Evolutionary conservation across 2,113 vertebrate genomes (phyloP).

Genomic region (Dasyornis broadbenti): DNA sequence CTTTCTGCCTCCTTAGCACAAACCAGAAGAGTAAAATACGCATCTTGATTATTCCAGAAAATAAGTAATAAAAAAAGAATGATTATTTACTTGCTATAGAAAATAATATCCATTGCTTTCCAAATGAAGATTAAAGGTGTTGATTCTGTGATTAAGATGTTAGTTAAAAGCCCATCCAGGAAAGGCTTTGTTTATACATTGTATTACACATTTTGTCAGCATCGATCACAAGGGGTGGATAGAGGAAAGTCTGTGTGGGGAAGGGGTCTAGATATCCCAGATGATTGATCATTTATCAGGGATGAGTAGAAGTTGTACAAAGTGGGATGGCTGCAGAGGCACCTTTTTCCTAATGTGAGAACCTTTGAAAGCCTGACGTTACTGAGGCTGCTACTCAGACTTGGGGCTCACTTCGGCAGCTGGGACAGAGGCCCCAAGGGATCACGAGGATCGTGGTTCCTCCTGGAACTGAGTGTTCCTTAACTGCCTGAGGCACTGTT

Average conservation of each 20-base stretch:
- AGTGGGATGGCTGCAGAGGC: not conserved
- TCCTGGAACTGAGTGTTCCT: not conserved
- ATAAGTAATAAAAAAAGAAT: conserved; percentile 22
- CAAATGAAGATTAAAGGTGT: conserved; percentile 26
- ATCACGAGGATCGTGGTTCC: not conserved
- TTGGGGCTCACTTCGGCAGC: not conserved
- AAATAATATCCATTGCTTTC: conserved; percentile 7
- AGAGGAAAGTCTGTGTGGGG: not conserved
- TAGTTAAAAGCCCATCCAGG: conserved; percentile 6
- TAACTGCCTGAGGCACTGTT: not conserved
- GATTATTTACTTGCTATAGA: conserved; percentile 14
- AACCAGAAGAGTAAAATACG: conserved; percentile 15
- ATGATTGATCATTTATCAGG: not conserved
- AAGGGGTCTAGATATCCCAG: not conserved
- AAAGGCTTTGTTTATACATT: conserved; percentile 1
- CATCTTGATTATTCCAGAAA: not conserved
- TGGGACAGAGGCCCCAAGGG: not conserved
- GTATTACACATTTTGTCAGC: not conserved
- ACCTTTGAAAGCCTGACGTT: not conserved
- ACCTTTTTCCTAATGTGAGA: not conserved
- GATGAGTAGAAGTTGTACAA: not conserved
- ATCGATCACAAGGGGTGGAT: not conserved
- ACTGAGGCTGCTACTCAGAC: not conserved
- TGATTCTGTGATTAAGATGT: conserved; percentile 11
- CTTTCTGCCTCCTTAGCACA: not conserved